Evolutionary conservation across 1,140 invertebrate genomes (phyloP), one percentile per base, ranked within the genome.

Genomic region (Laodelphax striatellus): DNA sequence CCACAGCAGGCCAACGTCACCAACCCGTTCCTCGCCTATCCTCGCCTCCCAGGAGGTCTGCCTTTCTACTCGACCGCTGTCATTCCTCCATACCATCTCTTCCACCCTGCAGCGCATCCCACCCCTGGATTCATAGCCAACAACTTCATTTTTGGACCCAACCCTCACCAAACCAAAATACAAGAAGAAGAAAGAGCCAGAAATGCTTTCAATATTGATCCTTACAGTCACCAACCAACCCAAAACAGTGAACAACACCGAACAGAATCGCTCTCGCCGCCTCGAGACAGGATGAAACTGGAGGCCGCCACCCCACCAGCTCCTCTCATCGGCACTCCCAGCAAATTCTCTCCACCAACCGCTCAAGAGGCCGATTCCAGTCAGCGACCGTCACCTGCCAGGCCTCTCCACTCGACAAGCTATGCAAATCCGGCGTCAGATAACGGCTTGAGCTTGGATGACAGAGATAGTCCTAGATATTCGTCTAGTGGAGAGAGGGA

Each of bases 11-110:
- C 71, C 70, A 57, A 75, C 72, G 57, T 72, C 19, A 74, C 80
- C 0, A 85, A 82, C 67, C 85, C 85, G 0, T 86, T 87, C 66
- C 76, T 85, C 6, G 79, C 87, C 66, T 89, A 86, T 63, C 73
- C 79, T 8, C 71, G 80, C 58, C 71, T 74, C 4, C 71, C 74
- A 13, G 62, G 62, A 21, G 74, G 73, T 31, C 74, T 83, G 43
- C 78, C 80, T 1, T 77, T 87, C 24, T 79, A 83, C 8, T 84
- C 83, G 50, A 71, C 79, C 5, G 75, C 79, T 13, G 75, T 80
- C 16, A 79, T 83, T 57, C 72, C 80, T n/a, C 78, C 79, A 31
- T 80, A 81, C 14, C 75, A 80, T 0, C 66, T 85, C 0, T 82
- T 84, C 54, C 77, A 73, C 53, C 78, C 77, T 11, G 70, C 76